Conservation (phyloP, 2,888 invertebrate species). For the Eurytoma adleriae region DNA sequence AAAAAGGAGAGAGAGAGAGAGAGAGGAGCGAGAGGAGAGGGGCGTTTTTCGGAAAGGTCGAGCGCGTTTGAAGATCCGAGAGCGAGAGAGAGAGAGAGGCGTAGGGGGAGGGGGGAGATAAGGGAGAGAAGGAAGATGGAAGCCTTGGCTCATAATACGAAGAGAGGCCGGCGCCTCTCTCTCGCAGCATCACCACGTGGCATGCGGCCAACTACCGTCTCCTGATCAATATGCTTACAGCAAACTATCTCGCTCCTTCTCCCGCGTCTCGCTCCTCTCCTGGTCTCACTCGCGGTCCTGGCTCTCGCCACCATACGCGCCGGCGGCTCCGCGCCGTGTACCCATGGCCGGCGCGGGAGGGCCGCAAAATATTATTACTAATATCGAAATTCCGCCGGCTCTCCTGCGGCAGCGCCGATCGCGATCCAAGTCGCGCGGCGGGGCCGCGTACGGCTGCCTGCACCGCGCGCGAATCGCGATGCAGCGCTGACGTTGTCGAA, state of each 20-base stretch:
- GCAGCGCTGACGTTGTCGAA: background rate
- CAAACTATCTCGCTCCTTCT: constrained; percentile 64
- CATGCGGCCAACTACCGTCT: constrained; percentile 76
- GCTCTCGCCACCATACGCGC: constrained; percentile 36
- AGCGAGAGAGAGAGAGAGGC: constrained; percentile 58
- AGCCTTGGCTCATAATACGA: constrained; percentile 75
- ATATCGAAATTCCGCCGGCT: constrained; percentile 58
- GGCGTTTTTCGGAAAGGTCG: constrained; percentile 63
- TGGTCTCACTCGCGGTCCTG: constrained; percentile 48
- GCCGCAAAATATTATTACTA: constrained; percentile 54
- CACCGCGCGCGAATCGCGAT: background rate
- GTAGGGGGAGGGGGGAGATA: constrained; percentile 19
- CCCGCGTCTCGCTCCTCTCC: constrained; percentile 50
- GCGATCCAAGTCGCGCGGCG: background rate
- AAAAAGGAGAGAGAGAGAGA: constrained; percentile 25
- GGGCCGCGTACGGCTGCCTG: too few species aligned
- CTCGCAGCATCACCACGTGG: constrained; percentile 75
- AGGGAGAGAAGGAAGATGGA: constrained; percentile 71
- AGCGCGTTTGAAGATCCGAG: constrained; percentile 61
- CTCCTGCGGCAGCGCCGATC: background rate
- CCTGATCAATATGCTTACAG: constrained; percentile 76
- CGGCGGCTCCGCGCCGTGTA: constrained; percentile 3
- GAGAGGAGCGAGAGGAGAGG: constrained; percentile 54
- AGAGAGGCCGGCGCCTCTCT: constrained; percentile 72
- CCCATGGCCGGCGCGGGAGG: constrained; percentile 41